Conservation (phyloP, 2,797 vertebrate genomes). For the Sphenodon punctatus region DNA sequence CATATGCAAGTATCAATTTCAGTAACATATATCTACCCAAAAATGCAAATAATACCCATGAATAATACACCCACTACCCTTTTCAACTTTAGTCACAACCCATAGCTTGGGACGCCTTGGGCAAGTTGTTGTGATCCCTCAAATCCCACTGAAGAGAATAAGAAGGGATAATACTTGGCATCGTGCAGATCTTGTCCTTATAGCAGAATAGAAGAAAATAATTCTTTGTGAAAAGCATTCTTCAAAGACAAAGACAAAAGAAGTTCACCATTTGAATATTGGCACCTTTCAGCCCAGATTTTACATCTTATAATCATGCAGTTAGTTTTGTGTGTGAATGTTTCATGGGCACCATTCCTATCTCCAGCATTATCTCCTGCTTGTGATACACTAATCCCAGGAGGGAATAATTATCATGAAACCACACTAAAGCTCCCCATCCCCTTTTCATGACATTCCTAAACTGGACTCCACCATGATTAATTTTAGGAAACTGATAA, state of each 20-base stretch:
- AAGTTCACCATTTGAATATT: not conserved
- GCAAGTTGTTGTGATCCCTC: not conserved
- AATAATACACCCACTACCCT: no score
- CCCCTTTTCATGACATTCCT: constrained; percentile 56
- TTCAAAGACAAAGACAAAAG: not conserved
- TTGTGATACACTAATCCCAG: not conserved
- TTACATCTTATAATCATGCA: not conserved
- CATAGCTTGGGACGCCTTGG: no score
- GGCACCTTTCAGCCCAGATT: not conserved
- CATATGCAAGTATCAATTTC: no score
- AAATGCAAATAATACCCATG: no score
- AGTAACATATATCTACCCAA: no score
- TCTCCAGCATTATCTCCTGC: constrained; percentile 27
- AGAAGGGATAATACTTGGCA: not conserved
- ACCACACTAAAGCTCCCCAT: constrained; percentile 31
- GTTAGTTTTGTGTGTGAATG: not conserved
- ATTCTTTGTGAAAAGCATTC: accelerated
- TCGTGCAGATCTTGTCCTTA: not conserved
- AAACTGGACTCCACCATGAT: constrained; percentile 57
- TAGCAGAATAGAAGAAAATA: not conserved
- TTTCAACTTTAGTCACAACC: no score
- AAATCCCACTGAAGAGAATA: accelerated
- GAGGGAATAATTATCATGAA: constrained; percentile 55
- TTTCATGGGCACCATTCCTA: not conserved
- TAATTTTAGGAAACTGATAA: constrained; percentile 71